Percentiles rank a stretch among this genome's conserved stretches.
These are phyloP conservation scores for Thalassarche chlororhynchos DNA, from an alignment of 2,113 vertebrate species.

Conservation along the genomic window DNA sequence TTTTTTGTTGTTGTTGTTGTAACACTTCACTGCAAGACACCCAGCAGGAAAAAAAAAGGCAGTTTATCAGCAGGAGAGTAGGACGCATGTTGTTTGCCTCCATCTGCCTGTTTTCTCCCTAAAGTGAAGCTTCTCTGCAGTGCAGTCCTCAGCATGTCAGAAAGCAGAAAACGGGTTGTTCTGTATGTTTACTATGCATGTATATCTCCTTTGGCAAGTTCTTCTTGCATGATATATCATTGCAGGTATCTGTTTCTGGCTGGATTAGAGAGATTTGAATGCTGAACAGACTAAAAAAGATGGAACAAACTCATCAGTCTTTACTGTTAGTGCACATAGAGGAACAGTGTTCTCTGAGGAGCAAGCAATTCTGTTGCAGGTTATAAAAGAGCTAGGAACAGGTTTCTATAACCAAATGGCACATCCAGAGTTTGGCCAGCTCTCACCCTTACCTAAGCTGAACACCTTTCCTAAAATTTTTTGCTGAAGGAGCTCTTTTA, in stretches of 20 bases:
- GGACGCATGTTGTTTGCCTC: not conserved
- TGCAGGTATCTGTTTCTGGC: not conserved
- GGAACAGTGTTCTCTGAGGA: not conserved
- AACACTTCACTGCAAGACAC: not conserved
- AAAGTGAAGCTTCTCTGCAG: not conserved
- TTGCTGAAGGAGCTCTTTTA: not conserved
- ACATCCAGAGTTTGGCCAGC: not conserved
- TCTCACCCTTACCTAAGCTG: not conserved
- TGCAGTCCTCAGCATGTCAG: not conserved
- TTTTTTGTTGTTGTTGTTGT: too few species aligned
- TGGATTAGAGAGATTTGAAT: not conserved
- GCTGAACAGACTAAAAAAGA: not conserved
- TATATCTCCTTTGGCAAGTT: not conserved
- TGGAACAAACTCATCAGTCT: not conserved
- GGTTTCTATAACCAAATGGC: not conserved
- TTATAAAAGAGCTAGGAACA: not conserved
- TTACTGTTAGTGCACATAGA: not conserved
- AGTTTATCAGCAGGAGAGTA: not conserved
- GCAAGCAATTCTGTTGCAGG: not conserved
- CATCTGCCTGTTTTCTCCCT: not conserved
- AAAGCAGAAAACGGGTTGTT: not conserved
- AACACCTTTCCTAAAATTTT: not conserved
- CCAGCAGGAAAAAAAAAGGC: not conserved
- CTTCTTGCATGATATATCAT: not conserved
- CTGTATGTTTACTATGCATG: not conserved